A percentile compares a stretch with the other conserved stretches of the same genome.
Conservation (phyloP, 1,140 invertebrate genomes). For the Diorhabda elongata region DNA sequence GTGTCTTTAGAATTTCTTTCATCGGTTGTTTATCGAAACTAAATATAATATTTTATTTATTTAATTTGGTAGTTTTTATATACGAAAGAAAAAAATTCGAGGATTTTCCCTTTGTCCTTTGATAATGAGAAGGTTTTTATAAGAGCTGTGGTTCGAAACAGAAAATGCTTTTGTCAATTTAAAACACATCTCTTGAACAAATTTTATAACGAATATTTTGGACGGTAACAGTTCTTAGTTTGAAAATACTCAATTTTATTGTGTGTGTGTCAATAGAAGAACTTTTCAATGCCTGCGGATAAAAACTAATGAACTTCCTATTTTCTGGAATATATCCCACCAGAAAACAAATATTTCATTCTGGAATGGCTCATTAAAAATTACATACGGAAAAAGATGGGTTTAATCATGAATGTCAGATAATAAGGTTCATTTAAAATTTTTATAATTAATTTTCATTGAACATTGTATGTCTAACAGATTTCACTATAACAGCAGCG, state of each 20-base stretch:
- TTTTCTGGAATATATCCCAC: constrained; percentile 4
- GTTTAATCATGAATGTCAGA: no score
- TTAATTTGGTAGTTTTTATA: no score
- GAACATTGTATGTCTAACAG: no score
- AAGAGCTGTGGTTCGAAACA: background rate
- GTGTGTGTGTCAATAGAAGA: constrained; percentile 9
- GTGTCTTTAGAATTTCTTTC: no score
- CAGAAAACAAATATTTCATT: background rate
- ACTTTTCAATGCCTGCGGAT: background rate
- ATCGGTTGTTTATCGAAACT: no score
- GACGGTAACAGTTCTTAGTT: background rate
- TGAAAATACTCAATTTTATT: background rate
- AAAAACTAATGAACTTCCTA: constrained; percentile 12
- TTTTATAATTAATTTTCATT: no score
- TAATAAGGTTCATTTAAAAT: no score
- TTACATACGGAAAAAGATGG: background rate
- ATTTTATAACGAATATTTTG: background rate
- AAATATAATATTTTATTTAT: no score
- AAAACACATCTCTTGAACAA: background rate
- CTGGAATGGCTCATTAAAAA: background rate
- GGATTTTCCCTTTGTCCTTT: no score
- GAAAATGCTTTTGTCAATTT: background rate
- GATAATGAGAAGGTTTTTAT: no score
- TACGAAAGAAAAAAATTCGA: no score
- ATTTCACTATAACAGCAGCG: no score